A percentile compares a stretch with the other conserved stretches of the same genome.
Evolutionary conservation across 2,888 invertebrate species (phyloP).

Genomic region (Hyalella azteca): DNA sequence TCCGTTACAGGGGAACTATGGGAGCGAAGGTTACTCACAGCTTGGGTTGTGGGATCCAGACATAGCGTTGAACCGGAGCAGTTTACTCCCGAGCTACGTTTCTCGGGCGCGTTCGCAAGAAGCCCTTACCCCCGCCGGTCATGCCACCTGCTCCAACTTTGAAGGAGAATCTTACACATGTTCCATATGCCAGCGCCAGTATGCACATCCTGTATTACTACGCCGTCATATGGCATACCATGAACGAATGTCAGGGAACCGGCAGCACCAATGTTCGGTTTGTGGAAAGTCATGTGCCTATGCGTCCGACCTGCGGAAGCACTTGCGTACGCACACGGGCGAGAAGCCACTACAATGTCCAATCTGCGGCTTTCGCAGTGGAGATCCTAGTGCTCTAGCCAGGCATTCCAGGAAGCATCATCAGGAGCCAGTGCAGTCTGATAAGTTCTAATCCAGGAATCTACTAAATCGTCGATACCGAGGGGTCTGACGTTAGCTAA

Average conservation of each 20-base stretch:
- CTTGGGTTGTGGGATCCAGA: not conserved
- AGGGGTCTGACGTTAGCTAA: no score
- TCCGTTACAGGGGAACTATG: slow-evolving; percentile 23
- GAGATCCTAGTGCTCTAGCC: slow-evolving; percentile 45
- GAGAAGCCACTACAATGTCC: slow-evolving; percentile 47
- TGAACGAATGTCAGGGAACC: slow-evolving; percentile 31
- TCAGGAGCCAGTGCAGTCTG: not conserved
- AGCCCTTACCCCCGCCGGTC: not conserved
- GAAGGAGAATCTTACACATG: not conserved
- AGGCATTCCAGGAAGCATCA: slow-evolving; percentile 44
- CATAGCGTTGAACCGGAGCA: not conserved
- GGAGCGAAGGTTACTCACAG: slow-evolving; percentile 1
- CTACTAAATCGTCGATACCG: no score
- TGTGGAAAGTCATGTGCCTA: slow-evolving; percentile 46
- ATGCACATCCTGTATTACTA: not conserved
- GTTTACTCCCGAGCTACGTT: not conserved
- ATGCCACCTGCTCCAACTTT: not conserved
- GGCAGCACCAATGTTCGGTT: slow-evolving; percentile 39
- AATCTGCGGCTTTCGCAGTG: slow-evolving; percentile 40
- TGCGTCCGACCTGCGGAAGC: slow-evolving; percentile 48
- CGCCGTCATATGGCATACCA: slow-evolving; percentile 48
- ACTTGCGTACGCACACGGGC: slow-evolving; percentile 47
- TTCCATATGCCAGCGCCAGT: not conserved
- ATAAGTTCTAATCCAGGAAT: no score
- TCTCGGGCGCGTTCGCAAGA: not conserved